Conservation (phyloP, 2,888 invertebrate species). For the Cryptops parisi region DNA sequence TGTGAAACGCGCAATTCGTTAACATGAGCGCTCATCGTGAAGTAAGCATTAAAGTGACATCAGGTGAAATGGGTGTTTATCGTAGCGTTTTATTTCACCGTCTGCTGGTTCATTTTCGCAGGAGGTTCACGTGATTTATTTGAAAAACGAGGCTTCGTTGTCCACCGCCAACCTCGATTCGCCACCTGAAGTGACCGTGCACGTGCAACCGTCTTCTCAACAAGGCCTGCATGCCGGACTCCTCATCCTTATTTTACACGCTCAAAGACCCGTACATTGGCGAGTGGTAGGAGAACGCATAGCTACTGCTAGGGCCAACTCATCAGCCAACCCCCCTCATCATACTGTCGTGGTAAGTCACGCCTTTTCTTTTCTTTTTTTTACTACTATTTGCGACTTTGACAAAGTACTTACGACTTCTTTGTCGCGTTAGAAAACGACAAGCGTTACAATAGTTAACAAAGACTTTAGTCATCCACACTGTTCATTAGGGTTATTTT, state of each 20-base stretch:
- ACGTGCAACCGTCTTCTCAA: slow-evolving; percentile 14
- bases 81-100: not conserved
- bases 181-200: slow-evolving; percentile 16
- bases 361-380: not conserved
- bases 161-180: slow-evolving; percentile 7
- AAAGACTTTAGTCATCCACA: too few relatives aligned
- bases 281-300: slow-evolving; percentile 16
- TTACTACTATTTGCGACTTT: too few relatives aligned
- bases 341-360: slow-evolving; percentile 16
- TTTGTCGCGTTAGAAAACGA: too few relatives aligned
- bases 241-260: slow-evolving; percentile 16
- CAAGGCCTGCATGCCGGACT: slow-evolving; percentile 13
- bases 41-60: not conserved
- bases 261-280: slow-evolving; percentile 17
- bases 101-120: not conserved
- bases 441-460: too few relatives aligned
- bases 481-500: too few relatives aligned
- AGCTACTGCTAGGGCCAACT: too few relatives aligned
- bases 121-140: slow-evolving; percentile 18
- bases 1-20: too few relatives aligned
- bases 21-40: too few relatives aligned
- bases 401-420: too few relatives aligned
- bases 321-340: slow-evolving; percentile 16
- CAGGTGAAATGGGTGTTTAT: not conserved
- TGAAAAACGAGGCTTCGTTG: slow-evolving; percentile 14